Base-by-base conservation (phyloP, 2,888 invertebrate species). In the Smittia aterrima region DNA sequence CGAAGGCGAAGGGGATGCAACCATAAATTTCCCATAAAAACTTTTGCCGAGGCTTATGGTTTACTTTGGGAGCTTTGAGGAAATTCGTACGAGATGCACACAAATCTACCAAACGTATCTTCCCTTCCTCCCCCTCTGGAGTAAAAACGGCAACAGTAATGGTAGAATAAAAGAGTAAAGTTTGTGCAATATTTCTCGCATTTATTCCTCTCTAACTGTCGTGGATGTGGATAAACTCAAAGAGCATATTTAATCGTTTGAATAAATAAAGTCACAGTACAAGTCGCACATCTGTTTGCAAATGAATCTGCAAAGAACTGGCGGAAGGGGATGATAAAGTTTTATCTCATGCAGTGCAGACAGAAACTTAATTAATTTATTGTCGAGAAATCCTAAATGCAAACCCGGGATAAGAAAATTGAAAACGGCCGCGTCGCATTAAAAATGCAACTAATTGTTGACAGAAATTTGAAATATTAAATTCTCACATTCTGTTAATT, bases 241-340 rank as follows among this genome's bases (percentile, higher is more conserved):
- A 70, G 70, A 70, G 70, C 70, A 70, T 70, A 53, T 70, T 70
- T 70, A 70, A 70, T 70, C 70, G 70, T 70, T 70, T 70, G 53
- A 70, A 70, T 70, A 70, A 70, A 70, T 70, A 70, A 27, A 58
- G 22, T 58, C 2, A 53, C 41, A 53, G 53, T 53, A 27, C 32
- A 32, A 32, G 32, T 32, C 32, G 54, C 27, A 54, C 70, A 70
- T 70, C 70, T 70, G 70, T 32, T 41, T 18, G 22, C 7, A 58
- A 18, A 20, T 58, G n/a, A 20, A 20, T 47, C 53, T 2, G n/a
- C 11, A 11, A 32, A 6, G 16, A 47, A 3, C 47, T 6, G n/a
- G 47, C 11, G 47, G 16, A 16, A 47, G 47, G 47, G 47, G 16
- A 47, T n/a, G 66, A 9, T 16, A 66, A 66, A 66, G 16, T 24